phyloP scores from a whole-genome alignment of 2,113 vertebrate genomes.

The Ctenomys sociabilis region DNA sequence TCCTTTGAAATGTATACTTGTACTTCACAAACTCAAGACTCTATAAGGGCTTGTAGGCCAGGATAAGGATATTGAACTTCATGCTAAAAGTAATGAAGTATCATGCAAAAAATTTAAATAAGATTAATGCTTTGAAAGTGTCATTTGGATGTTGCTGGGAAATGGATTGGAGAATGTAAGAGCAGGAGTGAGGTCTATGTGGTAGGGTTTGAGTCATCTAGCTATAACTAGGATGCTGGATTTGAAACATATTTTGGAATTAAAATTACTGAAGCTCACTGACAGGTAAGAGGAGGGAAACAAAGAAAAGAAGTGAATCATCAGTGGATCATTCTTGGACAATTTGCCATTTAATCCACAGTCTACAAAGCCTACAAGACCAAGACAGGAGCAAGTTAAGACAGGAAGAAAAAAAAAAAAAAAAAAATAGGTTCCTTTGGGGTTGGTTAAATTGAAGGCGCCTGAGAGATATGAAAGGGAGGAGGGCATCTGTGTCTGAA shows the following conservation, averaged over 20 bases:
- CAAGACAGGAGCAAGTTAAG: neutral
- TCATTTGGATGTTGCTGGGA: neutral
- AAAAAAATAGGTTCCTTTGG: neutral
- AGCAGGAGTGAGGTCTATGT: neutral
- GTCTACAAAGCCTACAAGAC: neutral
- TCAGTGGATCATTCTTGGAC: neutral
- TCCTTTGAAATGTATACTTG: neutral
- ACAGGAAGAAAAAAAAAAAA: neutral
- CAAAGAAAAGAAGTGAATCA: neutral
- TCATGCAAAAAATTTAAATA: slow-evolving; percentile 6
- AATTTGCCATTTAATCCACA: neutral
- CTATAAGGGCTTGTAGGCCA: neutral
- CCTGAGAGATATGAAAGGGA: neutral
- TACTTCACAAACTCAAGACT: neutral
- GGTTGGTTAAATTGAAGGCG: neutral
- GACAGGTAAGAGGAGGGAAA: neutral
- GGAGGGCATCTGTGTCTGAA: neutral
- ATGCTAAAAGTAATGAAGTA: neutral
- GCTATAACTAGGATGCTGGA: neutral
- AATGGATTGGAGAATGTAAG: neutral
- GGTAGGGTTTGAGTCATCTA: neutral
- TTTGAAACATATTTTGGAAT: slow-evolving; percentile 8
- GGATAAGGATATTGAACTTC: slow-evolving; percentile 8
- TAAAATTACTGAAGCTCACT: neutral
- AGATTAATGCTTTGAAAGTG: neutral